phyloP scores from a whole-genome alignment of 2,113 vertebrate species.

The Dromiciops gliroides region DNA sequence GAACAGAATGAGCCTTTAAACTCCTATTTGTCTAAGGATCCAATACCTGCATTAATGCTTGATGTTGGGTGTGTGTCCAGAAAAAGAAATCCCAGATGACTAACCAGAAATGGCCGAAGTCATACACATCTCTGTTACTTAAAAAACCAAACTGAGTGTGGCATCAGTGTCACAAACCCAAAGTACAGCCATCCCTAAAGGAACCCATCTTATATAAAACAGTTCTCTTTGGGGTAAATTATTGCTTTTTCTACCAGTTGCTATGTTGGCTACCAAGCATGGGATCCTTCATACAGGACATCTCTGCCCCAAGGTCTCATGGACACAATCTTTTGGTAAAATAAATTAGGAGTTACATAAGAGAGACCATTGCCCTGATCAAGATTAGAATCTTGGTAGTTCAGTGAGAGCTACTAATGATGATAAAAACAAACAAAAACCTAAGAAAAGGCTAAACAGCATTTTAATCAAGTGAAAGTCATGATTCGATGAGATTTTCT shows the following conservation, averaged over 20 bases:
- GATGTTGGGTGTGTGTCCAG: not conserved
- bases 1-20: not conserved
- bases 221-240: not conserved
- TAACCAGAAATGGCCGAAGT: not conserved
- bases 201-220: not conserved
- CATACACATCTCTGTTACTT: not conserved
- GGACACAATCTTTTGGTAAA: rapidly evolving
- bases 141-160: not conserved
- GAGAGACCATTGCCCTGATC: not conserved
- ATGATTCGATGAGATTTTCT: not conserved
- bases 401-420: not conserved
- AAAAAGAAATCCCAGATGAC: not conserved
- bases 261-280: not conserved
- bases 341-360: not conserved
- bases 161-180: not conserved
- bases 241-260: not conserved
- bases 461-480: not conserved
- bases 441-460: not conserved
- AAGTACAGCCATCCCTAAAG: not conserved
- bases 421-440: not conserved
- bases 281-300: rapidly evolving
- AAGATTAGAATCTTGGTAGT: not conserved
- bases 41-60: not conserved
- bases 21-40: not conserved
- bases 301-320: rapidly evolving